Percentiles rank a stretch among this genome's conserved stretches.
Evolutionary conservation across 1,140 invertebrate genomes (phyloP).

Genomic region (Zaprionus davidi): DNA sequence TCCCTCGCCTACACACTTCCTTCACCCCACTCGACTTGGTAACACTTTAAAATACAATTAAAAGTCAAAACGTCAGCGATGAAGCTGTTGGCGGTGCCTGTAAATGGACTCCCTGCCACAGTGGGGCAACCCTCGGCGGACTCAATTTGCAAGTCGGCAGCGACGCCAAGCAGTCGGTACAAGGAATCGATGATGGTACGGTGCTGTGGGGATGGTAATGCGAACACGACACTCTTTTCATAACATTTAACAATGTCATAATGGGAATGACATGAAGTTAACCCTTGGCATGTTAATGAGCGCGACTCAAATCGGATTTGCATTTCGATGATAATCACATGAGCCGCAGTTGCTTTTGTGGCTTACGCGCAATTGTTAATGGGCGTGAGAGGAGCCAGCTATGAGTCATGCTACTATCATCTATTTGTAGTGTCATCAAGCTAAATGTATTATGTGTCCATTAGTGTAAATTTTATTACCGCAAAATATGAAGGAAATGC

Average conservation of each 20-base stretch:
- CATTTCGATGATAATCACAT: conserved; percentile 46
- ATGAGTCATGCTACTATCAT: conserved; percentile 38
- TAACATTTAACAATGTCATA: conserved; percentile 83
- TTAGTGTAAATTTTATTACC: conserved; percentile 75
- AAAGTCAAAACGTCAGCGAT: conserved; percentile 73
- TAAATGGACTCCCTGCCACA: conserved; percentile 67
- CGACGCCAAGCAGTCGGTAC: conserved; percentile 62
- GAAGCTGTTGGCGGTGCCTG: conserved; percentile 41
- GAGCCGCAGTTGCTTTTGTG: conserved; percentile 35
- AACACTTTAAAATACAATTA: conserved; percentile 82
- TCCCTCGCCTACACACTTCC: background rate
- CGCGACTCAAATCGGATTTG: conserved; percentile 41
- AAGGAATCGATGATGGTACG: conserved; percentile 19
- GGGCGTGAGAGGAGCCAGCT: background rate
- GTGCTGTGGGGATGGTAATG: background rate
- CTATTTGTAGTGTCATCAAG: background rate
- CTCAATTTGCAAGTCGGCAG: conserved; percentile 57
- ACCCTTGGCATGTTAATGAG: conserved; percentile 74
- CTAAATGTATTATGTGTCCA: conserved; percentile 66
- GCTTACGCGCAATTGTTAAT: conserved; percentile 39
- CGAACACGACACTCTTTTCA: conserved; percentile 69
- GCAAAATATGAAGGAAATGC: conserved; percentile 41
- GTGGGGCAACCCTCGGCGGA: conserved; percentile 69
- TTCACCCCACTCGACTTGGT: background rate
- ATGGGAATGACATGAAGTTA: conserved; percentile 50